Base-by-base conservation (phyloP, 2,797 vertebrate genomes). In the Prunella strophiata region DNA sequence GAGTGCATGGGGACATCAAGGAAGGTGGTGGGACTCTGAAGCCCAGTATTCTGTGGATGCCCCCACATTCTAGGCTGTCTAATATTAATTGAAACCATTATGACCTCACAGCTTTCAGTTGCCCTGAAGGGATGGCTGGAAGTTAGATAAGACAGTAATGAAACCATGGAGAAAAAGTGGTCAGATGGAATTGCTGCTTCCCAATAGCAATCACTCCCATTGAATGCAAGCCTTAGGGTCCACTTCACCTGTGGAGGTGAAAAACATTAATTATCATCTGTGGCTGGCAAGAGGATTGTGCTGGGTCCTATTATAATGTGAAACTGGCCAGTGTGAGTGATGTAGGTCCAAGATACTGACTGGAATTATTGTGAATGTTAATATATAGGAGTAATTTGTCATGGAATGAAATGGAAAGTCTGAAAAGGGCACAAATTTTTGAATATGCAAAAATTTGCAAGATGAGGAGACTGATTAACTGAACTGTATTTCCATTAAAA, bases 151-250 rank as follows among this genome's bases (percentile, higher is more conserved):
- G 75, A 18, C 48, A 71, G 68, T 42, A 91, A 76, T 52, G 61
- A 80, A 84, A 29, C 19, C 51, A 32, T 26, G 45, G 78, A 87
- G 40, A 55, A 79, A 42, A 71, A 74, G 55, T n/a, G 26, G 45
- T 73, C 32, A 45, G 32, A n/a, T 42, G 59, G 48, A 94, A 95
- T 51, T 0, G 1, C 30, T 89, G 40, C 62, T 87, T 15, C 52
- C 48, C 34, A n/a, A 10, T 20, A 88, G 58, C 66, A 80, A 72
- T 86, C 70, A 45, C 14, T 91, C 48, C 80, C 20, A 23, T 1
- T 87, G 92, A 81, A 79, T 38, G 54, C 67, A 76, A 92, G 71
- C 89, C 74, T 87, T 89, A 79, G 86, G 84, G 78, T 79, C 71
- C 51, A 76, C 59, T 92, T 85, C 52, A 45, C 61, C 63, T 82